Base-by-base conservation (phyloP, 2,113 vertebrate species). In the Oenanthe oenanthe region DNA sequence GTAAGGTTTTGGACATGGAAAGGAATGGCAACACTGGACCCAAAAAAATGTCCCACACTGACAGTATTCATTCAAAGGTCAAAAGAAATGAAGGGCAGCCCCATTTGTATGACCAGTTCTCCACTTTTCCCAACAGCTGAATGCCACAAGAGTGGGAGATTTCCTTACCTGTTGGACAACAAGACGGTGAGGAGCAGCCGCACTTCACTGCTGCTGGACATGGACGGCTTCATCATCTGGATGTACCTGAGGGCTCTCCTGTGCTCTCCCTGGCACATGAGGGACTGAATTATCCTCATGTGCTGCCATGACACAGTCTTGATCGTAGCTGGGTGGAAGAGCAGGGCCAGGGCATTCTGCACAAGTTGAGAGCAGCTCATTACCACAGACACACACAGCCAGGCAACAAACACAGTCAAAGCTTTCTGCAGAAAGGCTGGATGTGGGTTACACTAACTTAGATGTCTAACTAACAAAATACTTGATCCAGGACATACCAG, bases 251-350 rank as follows among this genome's bases (percentile, higher is more conserved):
- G 98, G 9, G 99, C 99, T 72, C 97, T 95, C 29, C 96, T 96
- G 51, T 98, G 98, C 71, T 99, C 98, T 9, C 98, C 98, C 91
- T 99, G 99, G 82, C 98, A 98, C 99, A 99, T 98, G 80, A 99
- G 97, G 4, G 98, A 98, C 38, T 99, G 98, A 77, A 99, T 96
- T 62, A 99, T 98, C 16, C 98, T 98, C 91, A 85, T 96, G 38
- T 99, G 99, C 42, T 99, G 99, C 99, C 99, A 99, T 1, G 97
- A 76, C 75, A 98, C 95, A 56, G 98, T 98, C 66, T 97, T 98
- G 96, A 98, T 97, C 26, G 99, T 98, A 71, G 98, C 97, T 12
- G 99, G 99, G 86, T 99, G 99, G 77, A 99, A 97, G 13, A 99
- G 98, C 93, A 99, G 98, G 86, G 98, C 98, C 94, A 99, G 97